phyloP scores from a whole-genome alignment of 2,888 invertebrate genomes.

The Craniophora ligustri region DNA sequence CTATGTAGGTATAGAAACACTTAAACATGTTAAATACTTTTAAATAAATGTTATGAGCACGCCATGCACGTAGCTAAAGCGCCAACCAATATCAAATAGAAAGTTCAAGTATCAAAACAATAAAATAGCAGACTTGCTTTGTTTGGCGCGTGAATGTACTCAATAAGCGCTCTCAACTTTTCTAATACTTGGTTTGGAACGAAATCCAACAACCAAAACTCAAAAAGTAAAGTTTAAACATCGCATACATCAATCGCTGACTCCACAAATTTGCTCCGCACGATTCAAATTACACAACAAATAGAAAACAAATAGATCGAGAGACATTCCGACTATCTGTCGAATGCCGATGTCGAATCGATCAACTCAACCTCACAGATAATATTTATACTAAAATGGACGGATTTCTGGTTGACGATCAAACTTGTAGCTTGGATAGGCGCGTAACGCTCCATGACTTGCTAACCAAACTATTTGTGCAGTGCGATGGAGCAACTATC shows the following conservation, averaged over 20 bases:
- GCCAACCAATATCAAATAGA: conserved; percentile 45
- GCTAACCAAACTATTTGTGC: conserved; percentile 49
- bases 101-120: conserved; percentile 50
- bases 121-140: conserved; percentile 45
- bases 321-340: conserved; percentile 49
- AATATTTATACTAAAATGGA: conserved; percentile 61
- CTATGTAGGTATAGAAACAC: neutral
- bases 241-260: conserved; percentile 54
- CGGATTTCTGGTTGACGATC: conserved; percentile 51
- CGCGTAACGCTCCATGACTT: conserved; percentile 27
- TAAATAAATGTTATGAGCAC: conserved; percentile 19
- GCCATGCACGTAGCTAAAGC: conserved; percentile 34
- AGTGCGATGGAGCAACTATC: conserved; percentile 28
- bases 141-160: conserved; percentile 50
- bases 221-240: conserved; percentile 45
- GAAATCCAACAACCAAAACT: conserved; percentile 32
- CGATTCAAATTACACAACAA: conserved; percentile 63
- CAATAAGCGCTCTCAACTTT: conserved; percentile 47
- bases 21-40: conserved; percentile 17
- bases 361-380: conserved; percentile 46
- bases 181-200: conserved; percentile 39
- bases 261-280: conserved; percentile 53
- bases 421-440: conserved; percentile 43
- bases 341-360: conserved; percentile 33
- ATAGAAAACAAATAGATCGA: conserved; percentile 55